Evolutionary conservation across 2,888 invertebrate genomes (phyloP), one percentile per base, ranked within the genome.

Genomic region (Eristalis tenax): DNA sequence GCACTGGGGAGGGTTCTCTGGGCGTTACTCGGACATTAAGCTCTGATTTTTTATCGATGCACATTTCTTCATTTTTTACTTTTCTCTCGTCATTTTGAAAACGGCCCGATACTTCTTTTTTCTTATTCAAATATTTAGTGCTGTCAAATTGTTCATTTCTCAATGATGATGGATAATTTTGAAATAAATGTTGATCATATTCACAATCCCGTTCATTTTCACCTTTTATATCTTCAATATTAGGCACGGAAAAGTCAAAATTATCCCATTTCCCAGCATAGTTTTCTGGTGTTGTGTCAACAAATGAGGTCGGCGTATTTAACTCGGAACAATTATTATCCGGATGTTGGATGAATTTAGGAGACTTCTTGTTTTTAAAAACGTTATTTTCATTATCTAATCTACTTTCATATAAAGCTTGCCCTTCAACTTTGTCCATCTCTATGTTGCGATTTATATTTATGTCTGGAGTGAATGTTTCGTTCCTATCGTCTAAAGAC

Each of bases 241-340:
- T 87, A 26, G 87, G 87, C 57, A 87, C 80, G 2, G 79, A 83
- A 73, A 87, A 87, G n/a, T 87, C 87, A 64, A 87, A 87, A 22
- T 83, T 83, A 69, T 87, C 87, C 87, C 87, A 87, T 76, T 87
- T 87, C 23, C 96, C 96, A 1, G 98, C 97, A 0, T 96, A 95
- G 93, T 97, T 97, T 76, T 94, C 94, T 8, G 94, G 93, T 89
- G 95, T 95, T 74, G 89, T 68, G 89, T 94, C 94, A 91, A 94
- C 92, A 57, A 66, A 89, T 76, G 89, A 74, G 18, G 61, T 73
- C 0, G 90, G 90, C n/a, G 90, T 76, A n/a, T 83, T 73, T 18
- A 63, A 15, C 38, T 26, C 83, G 89, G 91, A 94, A 18, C 66
- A 69, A 70, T 63, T 77, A 38, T 35, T 69, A 69, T 89, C 93